Evolutionary conservation across 1,140 invertebrate species (phyloP).

Genomic region (Drosophila orosa): DNA sequence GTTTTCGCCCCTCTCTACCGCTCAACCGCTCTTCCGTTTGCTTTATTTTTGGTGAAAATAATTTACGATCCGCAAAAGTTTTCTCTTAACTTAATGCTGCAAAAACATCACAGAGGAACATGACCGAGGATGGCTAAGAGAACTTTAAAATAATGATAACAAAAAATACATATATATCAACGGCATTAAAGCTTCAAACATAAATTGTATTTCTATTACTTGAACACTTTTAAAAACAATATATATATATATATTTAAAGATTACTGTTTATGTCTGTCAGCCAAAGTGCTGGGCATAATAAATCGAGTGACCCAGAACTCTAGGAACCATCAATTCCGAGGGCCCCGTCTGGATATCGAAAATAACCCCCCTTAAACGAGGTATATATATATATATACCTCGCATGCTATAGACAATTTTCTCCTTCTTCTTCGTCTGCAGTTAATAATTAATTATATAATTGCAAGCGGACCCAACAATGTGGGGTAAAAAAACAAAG

Average conservation of each 20-base stretch:
- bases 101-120: conserved; percentile 32
- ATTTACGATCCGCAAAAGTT: conserved; percentile 73
- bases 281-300: background rate
- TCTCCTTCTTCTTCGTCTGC: conserved; percentile 18
- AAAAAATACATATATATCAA: background rate
- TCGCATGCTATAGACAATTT: conserved; percentile 42
- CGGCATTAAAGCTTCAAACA: background rate
- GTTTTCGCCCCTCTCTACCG: background rate
- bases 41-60: conserved; percentile 53
- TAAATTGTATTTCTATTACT: background rate
- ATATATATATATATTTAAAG: background rate
- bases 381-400: background rate
- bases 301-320: conserved; percentile 14
- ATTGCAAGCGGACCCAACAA: conserved; percentile 28
- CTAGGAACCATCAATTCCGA: conserved; percentile 19
- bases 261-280: conserved; percentile 1
- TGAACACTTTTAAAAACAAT: background rate
- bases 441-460: conserved; percentile 54
- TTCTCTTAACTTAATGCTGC: conserved; percentile 45
- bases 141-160: background rate
- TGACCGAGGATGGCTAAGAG: background rate
- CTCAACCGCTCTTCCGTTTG: background rate
- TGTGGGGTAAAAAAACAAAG: conserved; percentile 1
- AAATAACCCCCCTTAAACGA: conserved; percentile 12
- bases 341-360: conserved; percentile 9